Evolutionary conservation across 1,140 invertebrate genomes (phyloP).

Genomic region (Alviniconcha marisindica): DNA sequence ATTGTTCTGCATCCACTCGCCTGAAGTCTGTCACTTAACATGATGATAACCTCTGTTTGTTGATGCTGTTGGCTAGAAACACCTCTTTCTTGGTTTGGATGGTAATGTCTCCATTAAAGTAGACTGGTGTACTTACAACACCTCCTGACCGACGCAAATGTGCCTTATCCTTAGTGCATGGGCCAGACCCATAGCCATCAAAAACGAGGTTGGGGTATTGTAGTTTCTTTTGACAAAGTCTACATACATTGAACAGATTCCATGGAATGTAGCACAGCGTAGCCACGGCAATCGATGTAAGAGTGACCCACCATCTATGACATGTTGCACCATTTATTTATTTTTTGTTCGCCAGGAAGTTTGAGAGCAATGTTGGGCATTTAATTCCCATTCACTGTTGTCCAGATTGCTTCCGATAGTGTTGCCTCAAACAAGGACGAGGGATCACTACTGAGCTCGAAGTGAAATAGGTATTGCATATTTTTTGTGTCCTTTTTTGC

Average conservation of each 20-base stretch:
- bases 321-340: too few species aligned
- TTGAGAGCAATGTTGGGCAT: too few species aligned
- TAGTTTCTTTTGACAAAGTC: slow-evolving; percentile 19
- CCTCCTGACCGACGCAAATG: slow-evolving; percentile 7
- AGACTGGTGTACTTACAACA: background rate
- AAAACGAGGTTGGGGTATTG: slow-evolving; percentile 2
- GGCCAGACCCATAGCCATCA: slow-evolving; percentile 8
- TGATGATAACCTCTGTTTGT: slow-evolving; percentile 48
- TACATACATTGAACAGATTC: background rate
- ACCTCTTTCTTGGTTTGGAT: slow-evolving; percentile 43
- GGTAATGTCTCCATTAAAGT: background rate
- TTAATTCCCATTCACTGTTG: slow-evolving; percentile 31
- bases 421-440: slow-evolving; percentile 42
- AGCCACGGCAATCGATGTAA: slow-evolving; percentile 1
- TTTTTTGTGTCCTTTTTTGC: background rate
- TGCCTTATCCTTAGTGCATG: background rate
- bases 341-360: background rate
- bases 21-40: slow-evolving; percentile 38
- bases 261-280: background rate
- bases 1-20: slow-evolving; percentile 15
- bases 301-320: background rate
- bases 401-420: slow-evolving; percentile 22
- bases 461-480: slow-evolving; percentile 31
- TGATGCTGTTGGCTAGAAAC: slow-evolving; percentile 45
- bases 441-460: slow-evolving; percentile 41